Conservation (phyloP, 2,797 vertebrate species). For the Cygnus olor region DNA sequence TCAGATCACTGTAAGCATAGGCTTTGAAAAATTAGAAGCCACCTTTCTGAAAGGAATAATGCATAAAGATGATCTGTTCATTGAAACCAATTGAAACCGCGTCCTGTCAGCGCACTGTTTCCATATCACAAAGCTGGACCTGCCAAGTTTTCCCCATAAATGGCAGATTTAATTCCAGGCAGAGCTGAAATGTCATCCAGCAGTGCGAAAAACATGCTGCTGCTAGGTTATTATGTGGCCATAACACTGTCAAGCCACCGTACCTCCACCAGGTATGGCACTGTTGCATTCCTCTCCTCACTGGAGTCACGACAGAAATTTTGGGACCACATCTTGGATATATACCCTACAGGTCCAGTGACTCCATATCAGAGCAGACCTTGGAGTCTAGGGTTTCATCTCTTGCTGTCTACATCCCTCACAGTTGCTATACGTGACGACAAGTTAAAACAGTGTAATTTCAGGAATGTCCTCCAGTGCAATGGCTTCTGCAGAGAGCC, state of each 20-base stretch:
- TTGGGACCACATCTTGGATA: neutral
- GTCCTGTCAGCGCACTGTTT: neutral
- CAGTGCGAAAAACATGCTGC: neutral
- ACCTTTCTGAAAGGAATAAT: neutral
- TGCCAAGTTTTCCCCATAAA: neutral
- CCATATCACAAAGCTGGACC: neutral
- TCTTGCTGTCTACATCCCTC: neutral
- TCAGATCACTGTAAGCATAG: neutral
- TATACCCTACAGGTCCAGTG: neutral
- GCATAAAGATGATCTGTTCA: rapidly evolving
- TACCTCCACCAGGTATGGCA: neutral
- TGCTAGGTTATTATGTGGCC: neutral
- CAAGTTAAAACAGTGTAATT: neutral
- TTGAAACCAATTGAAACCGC: neutral
- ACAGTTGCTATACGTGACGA: neutral
- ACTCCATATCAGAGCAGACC: neutral
- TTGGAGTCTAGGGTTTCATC: neutral
- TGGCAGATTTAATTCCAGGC: neutral
- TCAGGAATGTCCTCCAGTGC: neutral
- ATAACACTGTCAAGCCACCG: neutral
- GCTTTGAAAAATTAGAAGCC: neutral
- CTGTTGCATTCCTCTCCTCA: neutral
- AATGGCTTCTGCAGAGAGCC: neutral
- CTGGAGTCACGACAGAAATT: neutral
- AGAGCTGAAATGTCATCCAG: neutral